Evolutionary conservation across 92 coral and sea anemone genomes (phyloP).

Genomic region (Zoanthus solanderi): DNA sequence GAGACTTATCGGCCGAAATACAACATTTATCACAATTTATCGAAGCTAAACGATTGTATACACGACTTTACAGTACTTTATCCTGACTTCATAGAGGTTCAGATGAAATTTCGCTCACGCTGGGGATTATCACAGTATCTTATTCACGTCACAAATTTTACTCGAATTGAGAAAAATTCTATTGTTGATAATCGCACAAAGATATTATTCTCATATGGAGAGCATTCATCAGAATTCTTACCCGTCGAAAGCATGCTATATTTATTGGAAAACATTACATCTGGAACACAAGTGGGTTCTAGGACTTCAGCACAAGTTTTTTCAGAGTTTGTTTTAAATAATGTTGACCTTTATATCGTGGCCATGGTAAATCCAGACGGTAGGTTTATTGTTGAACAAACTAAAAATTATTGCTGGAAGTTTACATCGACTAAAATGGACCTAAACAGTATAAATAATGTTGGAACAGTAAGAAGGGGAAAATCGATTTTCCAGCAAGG

Average conservation of each 20-base stretch:
- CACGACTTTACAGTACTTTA: constrained; percentile 70
- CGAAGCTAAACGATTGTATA: constrained; percentile 78
- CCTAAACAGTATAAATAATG: constrained; percentile 50
- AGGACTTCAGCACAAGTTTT: constrained; percentile 58
- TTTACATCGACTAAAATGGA: constrained; percentile 74
- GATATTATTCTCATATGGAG: constrained; percentile 78
- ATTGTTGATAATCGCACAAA: constrained; percentile 53
- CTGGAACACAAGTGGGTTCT: constrained; percentile 55
- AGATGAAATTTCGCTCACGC: constrained; percentile 84
- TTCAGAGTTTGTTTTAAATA: constrained; percentile 69
- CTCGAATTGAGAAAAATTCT: constrained; percentile 28
- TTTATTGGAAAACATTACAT: constrained; percentile 72
- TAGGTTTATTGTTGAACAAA: constrained; percentile 70
- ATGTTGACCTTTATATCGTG: constrained; percentile 73
- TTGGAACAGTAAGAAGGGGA: background rate
- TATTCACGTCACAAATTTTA: constrained; percentile 72
- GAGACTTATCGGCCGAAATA: constrained; percentile 75
- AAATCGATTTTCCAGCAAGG: background rate
- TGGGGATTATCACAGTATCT: constrained; percentile 81
- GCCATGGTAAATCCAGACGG: constrained; percentile 87
- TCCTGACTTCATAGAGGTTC: constrained; percentile 72
- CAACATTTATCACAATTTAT: constrained; percentile 75
- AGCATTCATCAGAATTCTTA: constrained; percentile 85
- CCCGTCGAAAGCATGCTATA: constrained; percentile 86
- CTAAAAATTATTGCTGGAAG: constrained; percentile 78